Base-by-base conservation (phyloP, 2,113 vertebrate species). In the Hydrochoerus hydrochaeris region DNA sequence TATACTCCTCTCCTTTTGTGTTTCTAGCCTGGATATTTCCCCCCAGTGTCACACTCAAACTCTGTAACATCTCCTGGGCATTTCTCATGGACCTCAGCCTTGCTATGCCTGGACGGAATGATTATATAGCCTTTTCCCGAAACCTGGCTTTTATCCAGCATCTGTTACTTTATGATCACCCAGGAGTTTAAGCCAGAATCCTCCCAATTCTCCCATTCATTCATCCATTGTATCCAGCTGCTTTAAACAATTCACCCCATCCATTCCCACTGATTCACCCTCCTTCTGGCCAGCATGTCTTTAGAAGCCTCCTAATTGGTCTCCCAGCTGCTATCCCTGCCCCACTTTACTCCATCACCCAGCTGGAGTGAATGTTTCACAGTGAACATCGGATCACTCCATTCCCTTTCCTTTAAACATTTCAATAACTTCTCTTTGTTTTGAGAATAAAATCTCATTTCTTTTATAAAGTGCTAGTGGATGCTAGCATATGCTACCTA, bases 221-320 rank as follows among this genome's bases (percentile, higher is more conserved):
- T 2, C 60, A 41, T 90, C 80, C 38, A 54, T 60, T 2, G 24
- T 20, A 20, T 62, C 89, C 90, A 12, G 30, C 65, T 46, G 65
- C 6, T 75, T 63, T 12, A 71, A 44, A 54, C 62, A 62, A 73
- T 54, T 30, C 77, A 16, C 46, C 65, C 44, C 8, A 12, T 65
- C 54, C 67, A 17, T 65, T 60, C 19, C 62, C 81, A 69, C 32
- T 3, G 19, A 16, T 14, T 26, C 3, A 1, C 32, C 73, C 44
- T 81, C 91, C 30, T 97, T 65, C 85, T 85, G 75, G 67, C 30
- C 1, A 5, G 26, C 60, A 6, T 7, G 32, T 69, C 93, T 94
- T 81, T 62, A 32, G 1, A 5, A 38, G 54, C 65, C 86, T 97
- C 65, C 60, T 91, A 90, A 94, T n/a, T 90, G 80, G 88, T 67